A percentile compares a stretch with the other conserved stretches of the same genome.
Conservation (phyloP, 2,113 vertebrate genomes). For the Bufo gargarizans region DNA sequence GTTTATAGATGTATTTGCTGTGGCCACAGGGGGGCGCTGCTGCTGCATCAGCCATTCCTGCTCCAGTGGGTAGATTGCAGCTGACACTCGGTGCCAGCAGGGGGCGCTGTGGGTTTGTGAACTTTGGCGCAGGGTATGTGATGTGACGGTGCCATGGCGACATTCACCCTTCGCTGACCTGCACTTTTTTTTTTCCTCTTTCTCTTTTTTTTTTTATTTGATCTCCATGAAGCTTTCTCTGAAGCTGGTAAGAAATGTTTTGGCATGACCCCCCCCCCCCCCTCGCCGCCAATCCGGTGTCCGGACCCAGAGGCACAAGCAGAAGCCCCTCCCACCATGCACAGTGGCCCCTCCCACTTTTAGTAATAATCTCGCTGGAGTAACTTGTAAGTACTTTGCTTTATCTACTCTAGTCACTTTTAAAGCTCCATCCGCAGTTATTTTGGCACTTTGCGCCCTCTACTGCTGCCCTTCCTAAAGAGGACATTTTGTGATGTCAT, state of each 20-base stretch:
- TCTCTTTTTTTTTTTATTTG: conserved; percentile 61
- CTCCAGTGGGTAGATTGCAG: too few species aligned
- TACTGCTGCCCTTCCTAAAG: fast-evolving
- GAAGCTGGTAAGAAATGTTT: conserved; percentile 98
- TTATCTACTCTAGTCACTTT: background rate
- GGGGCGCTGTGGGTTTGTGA: conserved; percentile 64
- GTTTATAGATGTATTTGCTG: too few species aligned
- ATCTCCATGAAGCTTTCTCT: conserved; percentile 96
- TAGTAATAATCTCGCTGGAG: too few species aligned
- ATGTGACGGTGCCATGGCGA: background rate
- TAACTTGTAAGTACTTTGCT: too few species aligned
- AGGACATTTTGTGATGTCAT: background rate
- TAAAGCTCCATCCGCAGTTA: background rate
- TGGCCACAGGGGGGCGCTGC: background rate
- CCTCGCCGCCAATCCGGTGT: background rate
- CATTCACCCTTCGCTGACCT: conserved; percentile 72
- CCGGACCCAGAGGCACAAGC: conserved; percentile 26
- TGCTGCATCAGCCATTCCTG: too few species aligned
- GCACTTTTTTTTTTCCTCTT: conserved; percentile 62
- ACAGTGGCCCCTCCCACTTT: too few species aligned
- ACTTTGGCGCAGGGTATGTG: conserved; percentile 73
- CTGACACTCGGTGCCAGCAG: background rate
- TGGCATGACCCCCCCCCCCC: conserved; percentile 71
- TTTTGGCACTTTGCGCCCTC: too few species aligned
- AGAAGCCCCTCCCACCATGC: background rate